Conservation (phyloP, 2,888 invertebrate genomes). For the Anorthoa munda region DNA sequence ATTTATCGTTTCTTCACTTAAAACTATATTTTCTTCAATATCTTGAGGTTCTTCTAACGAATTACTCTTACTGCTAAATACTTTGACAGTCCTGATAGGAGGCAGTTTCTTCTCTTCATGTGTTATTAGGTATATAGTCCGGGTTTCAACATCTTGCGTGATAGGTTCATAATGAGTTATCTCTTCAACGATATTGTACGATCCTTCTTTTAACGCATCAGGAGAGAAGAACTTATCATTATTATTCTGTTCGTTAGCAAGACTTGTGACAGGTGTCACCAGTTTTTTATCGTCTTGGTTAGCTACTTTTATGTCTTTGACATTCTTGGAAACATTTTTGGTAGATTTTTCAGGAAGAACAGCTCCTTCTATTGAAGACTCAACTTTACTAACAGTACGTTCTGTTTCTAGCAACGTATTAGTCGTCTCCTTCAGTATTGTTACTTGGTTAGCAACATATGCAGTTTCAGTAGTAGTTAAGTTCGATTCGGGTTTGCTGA, state of each 20-base stretch:
- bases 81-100: conserved; percentile 90
- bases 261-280: conserved; percentile 57
- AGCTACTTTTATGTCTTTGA: conserved; percentile 2
- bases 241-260: conserved; percentile 84
- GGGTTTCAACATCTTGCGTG: conserved; percentile 80
- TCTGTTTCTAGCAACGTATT: conserved; percentile 64
- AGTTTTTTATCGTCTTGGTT: conserved; percentile 48
- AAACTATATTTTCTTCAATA: conserved; percentile 63
- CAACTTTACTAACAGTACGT: conserved; percentile 45
- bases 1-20: conserved; percentile 64
- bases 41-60: conserved; percentile 79
- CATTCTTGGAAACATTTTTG: conserved; percentile 14
- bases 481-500: conserved; percentile 67
- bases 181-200: conserved; percentile 80
- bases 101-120: conserved; percentile 93
- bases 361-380: conserved; percentile 41
- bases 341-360: conserved; percentile 20
- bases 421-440: conserved; percentile 79
- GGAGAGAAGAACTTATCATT: conserved; percentile 82
- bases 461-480: conserved; percentile 61
- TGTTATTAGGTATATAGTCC: conserved; percentile 92
- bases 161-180: conserved; percentile 78
- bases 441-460: conserved; percentile 85
- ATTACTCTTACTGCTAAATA: conserved; percentile 92
- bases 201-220: conserved; percentile 75